These are phyloP conservation scores for Channa maculata DNA, from an alignment of 2,113 vertebrate species.

Conservation along the genomic window DNA sequence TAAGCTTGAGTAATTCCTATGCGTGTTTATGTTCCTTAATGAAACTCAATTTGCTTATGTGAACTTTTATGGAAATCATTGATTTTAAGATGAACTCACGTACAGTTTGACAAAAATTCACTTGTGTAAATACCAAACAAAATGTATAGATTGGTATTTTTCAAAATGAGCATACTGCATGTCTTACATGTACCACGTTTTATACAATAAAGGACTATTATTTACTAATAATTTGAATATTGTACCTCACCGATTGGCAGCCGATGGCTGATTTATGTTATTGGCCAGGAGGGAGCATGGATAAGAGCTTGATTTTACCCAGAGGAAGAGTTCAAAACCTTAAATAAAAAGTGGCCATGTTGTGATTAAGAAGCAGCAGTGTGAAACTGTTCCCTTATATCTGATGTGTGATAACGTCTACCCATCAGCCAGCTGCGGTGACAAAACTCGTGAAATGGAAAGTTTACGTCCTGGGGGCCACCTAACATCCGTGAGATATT, in stretches of 20 bases:
- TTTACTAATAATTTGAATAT: background rate
- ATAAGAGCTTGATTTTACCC: constrained; percentile 10
- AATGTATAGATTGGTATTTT: background rate
- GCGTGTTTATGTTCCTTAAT: no score
- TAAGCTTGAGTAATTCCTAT: no score
- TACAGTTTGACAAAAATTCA: background rate
- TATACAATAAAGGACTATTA: background rate
- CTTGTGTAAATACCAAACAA: background rate
- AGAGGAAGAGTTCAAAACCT: constrained; percentile 12
- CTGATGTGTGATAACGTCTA: constrained; percentile 32
- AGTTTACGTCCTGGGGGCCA: constrained; percentile 8
- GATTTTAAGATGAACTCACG: background rate
- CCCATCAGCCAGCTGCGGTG: constrained; percentile 12
- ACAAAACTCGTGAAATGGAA: constrained; percentile 35
- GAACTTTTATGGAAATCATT: background rate
- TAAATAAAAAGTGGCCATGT: constrained; percentile 14
- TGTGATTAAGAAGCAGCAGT: constrained; percentile 20
- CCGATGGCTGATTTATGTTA: background rate
- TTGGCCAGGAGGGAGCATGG: background rate
- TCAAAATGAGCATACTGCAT: background rate
- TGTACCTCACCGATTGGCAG: background rate
- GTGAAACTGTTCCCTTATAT: constrained; percentile 27
- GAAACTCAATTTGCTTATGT: no score
- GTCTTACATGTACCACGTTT: background rate
- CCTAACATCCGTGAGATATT: constrained; percentile 2